These are phyloP conservation scores for Leucophenga maculata DNA, from an alignment of 2,888 invertebrate species.

Conservation along the genomic window DNA sequence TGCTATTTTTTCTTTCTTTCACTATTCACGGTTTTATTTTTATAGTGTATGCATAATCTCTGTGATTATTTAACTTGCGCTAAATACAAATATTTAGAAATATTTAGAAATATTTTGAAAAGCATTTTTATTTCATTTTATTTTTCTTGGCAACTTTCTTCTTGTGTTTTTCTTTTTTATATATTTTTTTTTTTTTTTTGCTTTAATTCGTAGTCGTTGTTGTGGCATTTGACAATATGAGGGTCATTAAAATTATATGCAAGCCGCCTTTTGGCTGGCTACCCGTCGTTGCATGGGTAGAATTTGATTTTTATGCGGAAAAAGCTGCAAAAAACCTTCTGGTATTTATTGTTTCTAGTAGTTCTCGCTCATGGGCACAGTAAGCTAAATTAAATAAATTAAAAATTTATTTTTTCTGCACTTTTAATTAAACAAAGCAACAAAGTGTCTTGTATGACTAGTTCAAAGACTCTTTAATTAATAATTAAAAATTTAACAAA, in stretches of 20 bases:
- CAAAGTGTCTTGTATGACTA: no score
- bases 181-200: constrained; percentile 35
- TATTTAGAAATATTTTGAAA: constrained; percentile 41
- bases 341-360: no score
- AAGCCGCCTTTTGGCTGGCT: background rate
- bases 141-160: constrained; percentile 56
- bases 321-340: no score
- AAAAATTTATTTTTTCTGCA: no score
- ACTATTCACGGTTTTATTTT: constrained; percentile 31
- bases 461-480: no score
- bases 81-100: constrained; percentile 64
- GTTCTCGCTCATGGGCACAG: no score
- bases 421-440: no score
- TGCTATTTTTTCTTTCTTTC: constrained; percentile 31
- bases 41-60: constrained; percentile 56
- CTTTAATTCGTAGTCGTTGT: constrained; percentile 15
- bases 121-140: constrained; percentile 4
- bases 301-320: no score
- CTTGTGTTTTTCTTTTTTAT: background rate
- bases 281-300: no score
- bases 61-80: constrained; percentile 65
- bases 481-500: no score
- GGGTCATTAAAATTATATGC: constrained; percentile 54
- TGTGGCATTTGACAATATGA: constrained; percentile 39
- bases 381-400: no score